phyloP scores from a whole-genome alignment of 2,797 vertebrate species.

The Cheracebus regulus region DNA sequence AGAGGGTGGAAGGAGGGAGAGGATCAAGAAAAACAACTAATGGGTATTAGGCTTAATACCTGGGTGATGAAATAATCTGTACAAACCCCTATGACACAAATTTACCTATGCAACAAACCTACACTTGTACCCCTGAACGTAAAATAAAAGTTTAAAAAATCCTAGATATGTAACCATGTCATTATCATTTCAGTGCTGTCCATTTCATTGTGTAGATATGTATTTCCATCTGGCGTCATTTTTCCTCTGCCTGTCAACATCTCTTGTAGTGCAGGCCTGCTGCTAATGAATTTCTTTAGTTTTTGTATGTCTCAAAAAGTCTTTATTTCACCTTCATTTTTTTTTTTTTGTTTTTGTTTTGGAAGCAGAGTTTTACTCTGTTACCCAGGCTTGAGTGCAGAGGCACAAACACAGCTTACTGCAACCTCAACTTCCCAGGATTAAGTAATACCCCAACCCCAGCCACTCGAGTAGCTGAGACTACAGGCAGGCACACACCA shows the following conservation, averaged over 20 bases:
- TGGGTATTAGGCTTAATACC: neutral
- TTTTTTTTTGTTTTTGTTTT: neutral
- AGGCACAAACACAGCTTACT: neutral
- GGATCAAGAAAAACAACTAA: neutral
- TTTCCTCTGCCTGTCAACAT: neutral
- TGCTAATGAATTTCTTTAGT: neutral
- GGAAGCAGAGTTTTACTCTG: neutral
- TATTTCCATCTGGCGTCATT: neutral
- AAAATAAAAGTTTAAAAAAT: neutral
- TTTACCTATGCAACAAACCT: neutral
- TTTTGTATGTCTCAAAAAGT: neutral
- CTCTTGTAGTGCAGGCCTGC: neutral
- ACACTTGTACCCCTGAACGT: neutral
- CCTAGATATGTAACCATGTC: neutral
- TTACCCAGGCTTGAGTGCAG: too few species aligned
- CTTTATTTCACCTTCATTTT: neutral
- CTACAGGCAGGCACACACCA: neutral
- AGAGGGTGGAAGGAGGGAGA: neutral
- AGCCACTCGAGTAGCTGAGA: neutral
- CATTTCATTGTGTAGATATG: neutral
- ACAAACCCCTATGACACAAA: neutral
- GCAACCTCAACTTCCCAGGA: neutral
- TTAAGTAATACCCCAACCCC: neutral
- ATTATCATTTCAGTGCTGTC: neutral
- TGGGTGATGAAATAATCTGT: neutral